Base-by-base conservation (phyloP, 2,113 vertebrate genomes). In the Saccopteryx bilineata region DNA sequence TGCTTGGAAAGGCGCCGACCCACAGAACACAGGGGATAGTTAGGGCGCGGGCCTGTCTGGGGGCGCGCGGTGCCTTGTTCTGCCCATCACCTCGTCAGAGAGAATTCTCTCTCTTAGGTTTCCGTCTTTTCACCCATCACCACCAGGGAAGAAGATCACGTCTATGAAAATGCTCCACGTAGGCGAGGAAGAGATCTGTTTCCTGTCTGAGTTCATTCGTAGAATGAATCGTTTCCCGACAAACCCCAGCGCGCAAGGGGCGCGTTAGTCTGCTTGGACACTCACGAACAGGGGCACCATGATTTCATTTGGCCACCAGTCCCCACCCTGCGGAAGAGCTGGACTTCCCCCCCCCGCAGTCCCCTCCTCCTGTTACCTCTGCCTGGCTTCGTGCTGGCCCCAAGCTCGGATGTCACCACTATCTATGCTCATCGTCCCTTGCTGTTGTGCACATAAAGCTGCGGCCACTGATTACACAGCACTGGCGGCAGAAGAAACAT, bases 381-480 rank as follows among this genome's bases (percentile, higher is more conserved):
- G 79, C 96, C 88, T 96, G 80, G 60, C 65, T 95, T 93, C 86
- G 96, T 86, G 94, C 89, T 96, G 97, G 66, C 93, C 93, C 58
- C 97, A 98, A 97, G 96, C 94, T 98, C 98, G 98, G 97, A 97
- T 96, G 94, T 95, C 96, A 94, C 96, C 98, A 98, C 97, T 95
- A 98, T 98, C 97, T 98, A 98, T 98, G 98, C 97, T 98, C 98
- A 98, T 98, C 93, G 97, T 96, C 96, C 96, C 98, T 98, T 98
- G 96, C 95, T 88, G 91, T 96, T 78, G 85, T 98, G 95, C 86
- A 98, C 98, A 98, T 97, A 97, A 98, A 97, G 93, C 93, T 90
- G 88, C 86, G 97, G 89, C 97, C 96, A 98, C 94, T 98, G 98
- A 98, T 98, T 98, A 94, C 96, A 98, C 95, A 97, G 95, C 90